Conservation (phyloP, 2,797 vertebrate species). For the Sebastes iracundus region DNA sequence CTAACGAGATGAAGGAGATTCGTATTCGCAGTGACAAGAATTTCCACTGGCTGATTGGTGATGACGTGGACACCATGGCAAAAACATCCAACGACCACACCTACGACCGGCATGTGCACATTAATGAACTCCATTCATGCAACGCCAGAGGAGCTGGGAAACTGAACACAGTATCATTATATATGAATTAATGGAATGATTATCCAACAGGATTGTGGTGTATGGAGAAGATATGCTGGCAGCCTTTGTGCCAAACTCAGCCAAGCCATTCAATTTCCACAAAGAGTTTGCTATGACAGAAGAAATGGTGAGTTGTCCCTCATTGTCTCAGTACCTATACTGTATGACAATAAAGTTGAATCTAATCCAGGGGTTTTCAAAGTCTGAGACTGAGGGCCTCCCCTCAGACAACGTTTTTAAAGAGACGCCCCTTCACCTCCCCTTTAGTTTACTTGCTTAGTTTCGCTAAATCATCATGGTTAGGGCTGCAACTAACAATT, state of each 20-base stretch:
- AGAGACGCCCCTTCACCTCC: too few relatives aligned
- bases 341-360: neutral
- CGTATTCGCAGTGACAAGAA: slow-evolving; percentile 66
- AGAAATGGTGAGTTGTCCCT: slow-evolving; percentile 46
- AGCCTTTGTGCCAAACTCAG: slow-evolving; percentile 69
- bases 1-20: slow-evolving; percentile 68
- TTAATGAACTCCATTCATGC: neutral
- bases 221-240: slow-evolving; percentile 70
- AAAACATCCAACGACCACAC: slow-evolving; percentile 65
- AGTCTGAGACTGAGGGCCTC: neutral
- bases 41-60: slow-evolving; percentile 82
- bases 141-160: neutral
- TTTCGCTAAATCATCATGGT: too few relatives aligned
- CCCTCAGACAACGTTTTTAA: too few relatives aligned
- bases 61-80: slow-evolving; percentile 79
- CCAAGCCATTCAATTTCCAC: slow-evolving; percentile 77
- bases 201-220: slow-evolving; percentile 73
- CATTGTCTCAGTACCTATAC: neutral
- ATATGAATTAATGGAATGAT: neutral
- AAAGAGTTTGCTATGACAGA: slow-evolving; percentile 64
- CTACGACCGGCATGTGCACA: slow-evolving; percentile 72
- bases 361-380: neutral
- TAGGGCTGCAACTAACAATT: too few relatives aligned
- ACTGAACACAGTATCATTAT: neutral
- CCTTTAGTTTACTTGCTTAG: too few relatives aligned